A percentile compares a stretch with the other conserved stretches of the same genome.
phyloP scores from a whole-genome alignment of 2,797 vertebrate species.

The Buceros bicornis region DNA sequence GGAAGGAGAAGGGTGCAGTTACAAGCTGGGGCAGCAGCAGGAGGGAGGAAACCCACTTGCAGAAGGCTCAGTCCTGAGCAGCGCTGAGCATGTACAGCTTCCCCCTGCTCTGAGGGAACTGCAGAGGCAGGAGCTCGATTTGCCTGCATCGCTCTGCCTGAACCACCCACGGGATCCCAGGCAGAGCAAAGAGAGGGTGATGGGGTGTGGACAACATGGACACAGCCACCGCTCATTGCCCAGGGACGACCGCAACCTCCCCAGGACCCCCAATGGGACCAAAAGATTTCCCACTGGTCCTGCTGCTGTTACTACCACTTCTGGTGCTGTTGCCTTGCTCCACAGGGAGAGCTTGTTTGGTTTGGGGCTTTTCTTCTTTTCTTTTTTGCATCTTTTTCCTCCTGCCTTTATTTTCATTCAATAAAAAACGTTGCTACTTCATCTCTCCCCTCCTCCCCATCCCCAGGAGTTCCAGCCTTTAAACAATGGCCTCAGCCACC shows the following conservation, averaged over 20 bases:
- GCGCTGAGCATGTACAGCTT: not conserved
- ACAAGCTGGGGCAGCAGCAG: not conserved
- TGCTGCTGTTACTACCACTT: not conserved
- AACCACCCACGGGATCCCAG: not conserved
- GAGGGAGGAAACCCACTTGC: not conserved
- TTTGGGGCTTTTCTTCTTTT: not conserved
- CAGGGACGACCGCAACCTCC: not conserved
- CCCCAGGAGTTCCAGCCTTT: not conserved
- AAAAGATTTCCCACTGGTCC: not conserved
- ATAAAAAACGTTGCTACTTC: not conserved
- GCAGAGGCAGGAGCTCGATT: not conserved
- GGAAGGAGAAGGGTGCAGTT: not conserved
- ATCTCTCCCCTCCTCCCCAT: not conserved
- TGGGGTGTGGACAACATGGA: not conserved
- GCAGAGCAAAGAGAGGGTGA: not conserved
- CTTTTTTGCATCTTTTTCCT: not conserved
- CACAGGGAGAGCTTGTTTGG: not conserved
- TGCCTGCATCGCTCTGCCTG: not conserved
- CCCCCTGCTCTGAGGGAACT: not conserved
- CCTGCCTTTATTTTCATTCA: not conserved
- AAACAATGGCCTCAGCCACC: not conserved
- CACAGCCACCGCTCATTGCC: rapidly evolving
- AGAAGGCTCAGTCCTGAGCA: not conserved
- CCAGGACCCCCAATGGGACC: rapidly evolving
- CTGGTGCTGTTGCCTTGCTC: not conserved